A percentile compares a stretch with the other conserved stretches of the same genome.
phyloP scores from a whole-genome alignment of 2,797 vertebrate species.

The Lycodopsis pacificus region DNA sequence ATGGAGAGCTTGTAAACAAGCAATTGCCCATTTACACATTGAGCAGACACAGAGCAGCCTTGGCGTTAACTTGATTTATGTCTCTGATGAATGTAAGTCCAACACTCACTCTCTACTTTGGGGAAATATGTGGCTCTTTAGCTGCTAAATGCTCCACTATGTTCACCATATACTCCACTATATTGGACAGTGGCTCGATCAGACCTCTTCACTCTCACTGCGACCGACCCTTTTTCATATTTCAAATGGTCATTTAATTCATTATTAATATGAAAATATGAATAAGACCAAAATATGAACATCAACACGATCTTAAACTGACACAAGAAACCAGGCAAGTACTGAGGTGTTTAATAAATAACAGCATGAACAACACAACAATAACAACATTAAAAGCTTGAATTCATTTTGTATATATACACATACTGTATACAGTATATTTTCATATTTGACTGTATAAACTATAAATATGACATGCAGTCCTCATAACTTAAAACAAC shows the following conservation, averaged over 20 bases:
- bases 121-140: not conserved
- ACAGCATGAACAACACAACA: constrained; percentile 86
- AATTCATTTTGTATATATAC: constrained; percentile 83
- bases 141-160: not conserved
- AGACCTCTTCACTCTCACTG: not conserved
- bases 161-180: no score
- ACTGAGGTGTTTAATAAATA: constrained; percentile 99
- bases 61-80: not conserved
- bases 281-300: not conserved
- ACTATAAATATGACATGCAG: constrained; percentile 99
- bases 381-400: constrained; percentile 80
- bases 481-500: constrained; percentile 96
- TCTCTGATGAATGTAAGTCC: not conserved
- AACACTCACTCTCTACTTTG: not conserved
- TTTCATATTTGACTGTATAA: constrained; percentile 94
- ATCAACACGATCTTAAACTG: constrained; percentile 15
- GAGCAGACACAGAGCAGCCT: not conserved
- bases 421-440: constrained; percentile 77
- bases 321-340: constrained; percentile 78
- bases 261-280: not conserved
- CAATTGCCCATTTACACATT: not conserved
- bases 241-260: not conserved
- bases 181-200: not conserved
- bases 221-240: not conserved
- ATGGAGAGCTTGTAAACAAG: not conserved